These are phyloP conservation scores for Mobula hypostoma DNA, from an alignment of 2,113 vertebrate genomes.

Conservation along the genomic window DNA sequence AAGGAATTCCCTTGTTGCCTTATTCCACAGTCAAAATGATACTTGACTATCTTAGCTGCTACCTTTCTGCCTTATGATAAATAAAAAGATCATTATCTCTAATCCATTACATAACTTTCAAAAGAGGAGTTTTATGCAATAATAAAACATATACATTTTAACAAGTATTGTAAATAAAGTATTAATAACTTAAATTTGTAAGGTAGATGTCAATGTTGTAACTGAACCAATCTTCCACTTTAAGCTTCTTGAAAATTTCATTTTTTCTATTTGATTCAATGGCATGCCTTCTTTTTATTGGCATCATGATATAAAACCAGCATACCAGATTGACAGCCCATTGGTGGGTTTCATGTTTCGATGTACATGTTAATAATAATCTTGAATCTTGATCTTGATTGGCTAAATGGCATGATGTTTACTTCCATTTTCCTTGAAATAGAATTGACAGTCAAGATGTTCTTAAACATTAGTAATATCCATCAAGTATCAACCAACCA, in stretches of 20 bases:
- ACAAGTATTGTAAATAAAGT: too few species aligned
- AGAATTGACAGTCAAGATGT: not conserved
- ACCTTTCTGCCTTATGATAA: not conserved
- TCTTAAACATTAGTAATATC: not conserved
- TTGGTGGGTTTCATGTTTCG: too few species aligned
- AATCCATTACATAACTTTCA: not conserved
- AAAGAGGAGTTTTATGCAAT: not conserved
- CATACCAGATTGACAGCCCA: not conserved
- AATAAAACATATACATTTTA: not conserved
- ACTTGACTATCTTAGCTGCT: not conserved
- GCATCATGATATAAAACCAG: not conserved
- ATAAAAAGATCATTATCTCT: not conserved
- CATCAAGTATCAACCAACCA: too few species aligned
- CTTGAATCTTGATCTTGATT: too few species aligned
- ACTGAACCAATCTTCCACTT: not conserved
- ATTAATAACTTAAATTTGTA: too few species aligned
- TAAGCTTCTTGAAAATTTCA: not conserved
- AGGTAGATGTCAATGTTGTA: not conserved
- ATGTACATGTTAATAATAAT: too few species aligned
- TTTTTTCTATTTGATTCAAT: not conserved
- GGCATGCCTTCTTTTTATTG: not conserved
- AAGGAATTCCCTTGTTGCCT: not conserved
- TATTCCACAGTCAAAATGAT: not conserved
- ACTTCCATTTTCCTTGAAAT: not conserved
- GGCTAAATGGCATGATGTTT: not conserved